These are phyloP conservation scores for Cynocephalus volans DNA, from an alignment of 2,113 vertebrate species.

Conservation along the genomic window DNA sequence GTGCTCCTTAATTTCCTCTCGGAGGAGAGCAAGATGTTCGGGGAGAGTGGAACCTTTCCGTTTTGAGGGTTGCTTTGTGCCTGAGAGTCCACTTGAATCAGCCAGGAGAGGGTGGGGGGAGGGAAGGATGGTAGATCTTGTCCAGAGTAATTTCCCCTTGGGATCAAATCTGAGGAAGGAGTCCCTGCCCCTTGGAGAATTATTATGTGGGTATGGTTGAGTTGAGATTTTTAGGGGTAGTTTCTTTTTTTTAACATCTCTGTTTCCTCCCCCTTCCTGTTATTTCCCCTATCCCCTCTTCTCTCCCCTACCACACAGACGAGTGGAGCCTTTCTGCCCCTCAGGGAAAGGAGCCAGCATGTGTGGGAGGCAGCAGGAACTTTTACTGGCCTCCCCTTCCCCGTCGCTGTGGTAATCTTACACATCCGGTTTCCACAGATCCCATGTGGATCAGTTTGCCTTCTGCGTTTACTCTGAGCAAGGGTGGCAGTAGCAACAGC, in stretches of 20 bases:
- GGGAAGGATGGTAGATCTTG: background rate
- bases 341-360: background rate
- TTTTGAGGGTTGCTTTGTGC: background rate
- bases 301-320: background rate
- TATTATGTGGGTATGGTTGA: background rate
- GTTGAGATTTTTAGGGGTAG: background rate
- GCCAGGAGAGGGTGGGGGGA: background rate
- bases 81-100: background rate
- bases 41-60: background rate
- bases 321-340: background rate
- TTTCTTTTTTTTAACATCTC: background rate
- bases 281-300: background rate
- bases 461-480: conserved; percentile 48
- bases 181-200: background rate
- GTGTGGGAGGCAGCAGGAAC: background rate
- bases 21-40: background rate
- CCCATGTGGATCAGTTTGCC: conserved; percentile 18
- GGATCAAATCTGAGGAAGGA: background rate
- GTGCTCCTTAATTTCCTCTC: background rate
- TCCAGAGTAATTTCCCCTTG: background rate
- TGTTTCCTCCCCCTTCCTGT: background rate
- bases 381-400: background rate
- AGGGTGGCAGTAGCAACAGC: conserved; percentile 34
- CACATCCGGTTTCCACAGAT: background rate
- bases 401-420: conserved; percentile 23